These are phyloP conservation scores for Laticauda laticaudata DNA, from an alignment of 2,113 vertebrate species.

Conservation along the genomic window DNA sequence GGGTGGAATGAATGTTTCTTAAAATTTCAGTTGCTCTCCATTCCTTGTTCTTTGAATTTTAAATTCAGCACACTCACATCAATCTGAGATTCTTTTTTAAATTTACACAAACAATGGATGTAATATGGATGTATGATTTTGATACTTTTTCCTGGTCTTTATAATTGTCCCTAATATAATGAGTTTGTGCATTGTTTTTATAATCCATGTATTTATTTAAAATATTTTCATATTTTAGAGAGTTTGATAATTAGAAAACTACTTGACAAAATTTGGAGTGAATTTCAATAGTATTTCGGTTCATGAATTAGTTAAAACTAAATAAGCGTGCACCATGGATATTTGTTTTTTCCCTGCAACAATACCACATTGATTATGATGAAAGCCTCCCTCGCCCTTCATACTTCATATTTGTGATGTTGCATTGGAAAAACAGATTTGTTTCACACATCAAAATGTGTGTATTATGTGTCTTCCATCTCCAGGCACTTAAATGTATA, in stretches of 20 bases:
- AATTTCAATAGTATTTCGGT: neutral
- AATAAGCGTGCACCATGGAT: neutral
- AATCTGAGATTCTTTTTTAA: neutral
- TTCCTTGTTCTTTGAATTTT: neutral
- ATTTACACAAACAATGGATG: neutral
- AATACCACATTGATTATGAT: neutral
- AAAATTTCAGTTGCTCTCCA: neutral
- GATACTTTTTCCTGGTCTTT: neutral
- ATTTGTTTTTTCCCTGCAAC: neutral
- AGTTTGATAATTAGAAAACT: neutral
- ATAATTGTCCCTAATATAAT: neutral
- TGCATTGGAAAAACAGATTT: neutral
- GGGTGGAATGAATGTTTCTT: neutral
- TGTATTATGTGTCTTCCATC: neutral
- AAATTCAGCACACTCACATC: neutral
- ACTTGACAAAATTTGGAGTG: neutral
- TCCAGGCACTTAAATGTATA: neutral
- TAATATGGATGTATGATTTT: neutral
- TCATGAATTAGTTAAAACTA: neutral
- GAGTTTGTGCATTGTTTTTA: neutral
- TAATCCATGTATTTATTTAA: neutral
- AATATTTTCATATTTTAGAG: neutral
- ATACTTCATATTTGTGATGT: neutral
- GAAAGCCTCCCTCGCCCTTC: neutral
- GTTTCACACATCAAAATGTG: neutral